These are phyloP conservation scores for Lasioglossum albipes DNA, from an alignment of 1,140 invertebrate species.

Conservation along the genomic window DNA sequence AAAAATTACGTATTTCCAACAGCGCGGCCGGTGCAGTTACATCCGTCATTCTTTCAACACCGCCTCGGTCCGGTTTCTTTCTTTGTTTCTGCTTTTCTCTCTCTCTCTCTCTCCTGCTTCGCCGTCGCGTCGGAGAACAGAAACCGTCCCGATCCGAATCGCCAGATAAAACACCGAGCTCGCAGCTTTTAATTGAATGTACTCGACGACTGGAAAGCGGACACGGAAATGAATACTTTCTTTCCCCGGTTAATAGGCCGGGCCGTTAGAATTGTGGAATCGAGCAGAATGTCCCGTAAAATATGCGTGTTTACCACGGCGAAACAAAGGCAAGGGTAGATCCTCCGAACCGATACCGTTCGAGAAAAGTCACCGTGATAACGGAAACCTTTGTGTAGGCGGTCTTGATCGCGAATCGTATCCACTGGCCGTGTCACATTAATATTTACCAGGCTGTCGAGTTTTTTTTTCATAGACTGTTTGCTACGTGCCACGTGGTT, in stretches of 20 bases:
- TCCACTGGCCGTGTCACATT: no score
- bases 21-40: background rate
- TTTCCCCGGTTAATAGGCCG: background rate
- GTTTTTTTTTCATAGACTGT: no score
- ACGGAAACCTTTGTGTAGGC: no score
- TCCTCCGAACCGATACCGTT: no score
- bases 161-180: background rate
- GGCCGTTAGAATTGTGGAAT: background rate
- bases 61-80: background rate
- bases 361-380: no score
- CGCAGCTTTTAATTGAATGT: background rate
- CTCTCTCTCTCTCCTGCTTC: background rate
- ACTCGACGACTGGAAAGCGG: background rate
- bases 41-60: constrained; percentile 20
- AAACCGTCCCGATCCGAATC: background rate
- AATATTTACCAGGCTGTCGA: no score
- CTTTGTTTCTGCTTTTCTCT: constrained; percentile 7
- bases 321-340: no score
- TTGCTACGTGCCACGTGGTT: no score
- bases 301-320: no score
- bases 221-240: constrained; percentile 2
- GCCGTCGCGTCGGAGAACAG: no score
- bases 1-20: constrained; percentile 28
- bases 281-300: background rate
- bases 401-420: no score